phyloP scores from a whole-genome alignment of 92 coral and sea anemone genomes.

The Desmophyllum pertusum region DNA sequence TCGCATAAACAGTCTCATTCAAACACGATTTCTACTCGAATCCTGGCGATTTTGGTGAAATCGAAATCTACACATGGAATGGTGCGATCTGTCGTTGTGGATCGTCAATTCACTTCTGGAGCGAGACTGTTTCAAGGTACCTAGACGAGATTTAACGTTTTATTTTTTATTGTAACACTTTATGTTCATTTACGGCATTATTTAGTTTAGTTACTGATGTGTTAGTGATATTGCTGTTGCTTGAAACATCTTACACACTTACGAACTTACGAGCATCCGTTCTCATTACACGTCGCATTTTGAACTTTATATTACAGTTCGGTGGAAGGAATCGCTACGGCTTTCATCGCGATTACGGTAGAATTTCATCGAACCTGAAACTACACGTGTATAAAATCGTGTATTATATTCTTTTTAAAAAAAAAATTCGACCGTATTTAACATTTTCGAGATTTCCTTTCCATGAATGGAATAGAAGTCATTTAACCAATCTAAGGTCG shows the following conservation, averaged over 20 bases:
- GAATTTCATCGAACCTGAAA: neutral
- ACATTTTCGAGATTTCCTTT: neutral
- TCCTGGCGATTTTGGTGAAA: conserved; percentile 14
- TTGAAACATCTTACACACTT: neutral
- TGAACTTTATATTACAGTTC: neutral
- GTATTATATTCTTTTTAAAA: neutral
- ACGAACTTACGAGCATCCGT: neutral
- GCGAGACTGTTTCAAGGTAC: conserved; percentile 94
- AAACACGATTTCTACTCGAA: conserved; percentile 11
- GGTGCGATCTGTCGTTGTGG: conserved; percentile 94
- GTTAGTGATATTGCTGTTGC: conserved; percentile 14
- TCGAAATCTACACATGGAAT: conserved; percentile 75
- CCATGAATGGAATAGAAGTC: neutral
- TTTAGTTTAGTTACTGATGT: neutral
- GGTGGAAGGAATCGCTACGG: neutral
- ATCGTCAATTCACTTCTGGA: conserved; percentile 87
- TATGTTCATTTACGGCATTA: conserved; percentile 31
- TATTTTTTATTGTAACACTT: conserved; percentile 5
- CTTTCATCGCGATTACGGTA: neutral
- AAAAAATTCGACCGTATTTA: neutral
- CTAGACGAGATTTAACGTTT: conserved; percentile 13
- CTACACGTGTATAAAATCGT: neutral
- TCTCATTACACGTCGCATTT: conserved; percentile 15
- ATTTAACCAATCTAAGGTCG: neutral
- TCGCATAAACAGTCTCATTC: neutral